phyloP scores from a whole-genome alignment of 1,140 invertebrate genomes.

The Lasioglossum albipes region DNA sequence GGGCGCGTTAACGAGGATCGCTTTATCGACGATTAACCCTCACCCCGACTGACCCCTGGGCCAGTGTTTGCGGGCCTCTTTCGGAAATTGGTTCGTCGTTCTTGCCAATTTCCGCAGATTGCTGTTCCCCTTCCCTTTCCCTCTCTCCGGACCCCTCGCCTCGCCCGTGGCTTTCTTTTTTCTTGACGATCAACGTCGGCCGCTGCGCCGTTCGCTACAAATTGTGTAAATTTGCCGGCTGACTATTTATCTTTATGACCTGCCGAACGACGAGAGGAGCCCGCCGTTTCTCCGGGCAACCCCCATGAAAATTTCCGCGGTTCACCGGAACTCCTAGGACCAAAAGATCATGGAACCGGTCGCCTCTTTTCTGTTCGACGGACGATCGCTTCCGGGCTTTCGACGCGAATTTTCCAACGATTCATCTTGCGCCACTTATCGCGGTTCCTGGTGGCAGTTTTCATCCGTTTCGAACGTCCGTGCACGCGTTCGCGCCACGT shows the following conservation, averaged over 20 bases:
- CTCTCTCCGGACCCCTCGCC: background rate
- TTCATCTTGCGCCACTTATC: background rate
- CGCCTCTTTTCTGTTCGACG: background rate
- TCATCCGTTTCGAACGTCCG: constrained; percentile 59
- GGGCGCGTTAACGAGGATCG: constrained; percentile 77
- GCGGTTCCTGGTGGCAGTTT: constrained; percentile 48
- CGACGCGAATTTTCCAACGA: background rate
- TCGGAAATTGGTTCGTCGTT: constrained; percentile 77
- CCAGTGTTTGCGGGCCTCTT: constrained; percentile 73
- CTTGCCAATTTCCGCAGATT: constrained; percentile 79
- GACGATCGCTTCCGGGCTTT: background rate
- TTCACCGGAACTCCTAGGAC: background rate
- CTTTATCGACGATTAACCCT: constrained; percentile 78
- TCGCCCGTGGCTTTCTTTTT: constrained; percentile 47
- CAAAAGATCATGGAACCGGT: background rate
- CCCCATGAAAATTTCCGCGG: constrained; percentile 34
- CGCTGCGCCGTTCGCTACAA: constrained; percentile 71
- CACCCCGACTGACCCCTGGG: constrained; percentile 72
- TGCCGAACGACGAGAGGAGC: constrained; percentile 66
- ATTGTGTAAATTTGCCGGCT: constrained; percentile 78
- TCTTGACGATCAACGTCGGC: constrained; percentile 54
- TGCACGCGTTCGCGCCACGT: constrained; percentile 68
- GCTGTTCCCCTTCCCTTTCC: constrained; percentile 48
- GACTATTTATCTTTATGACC: constrained; percentile 79
- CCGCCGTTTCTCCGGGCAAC: constrained; percentile 63